Evolutionary conservation across 2,797 vertebrate species (phyloP).

Genomic region (Melanotaenia pygmaea): DNA sequence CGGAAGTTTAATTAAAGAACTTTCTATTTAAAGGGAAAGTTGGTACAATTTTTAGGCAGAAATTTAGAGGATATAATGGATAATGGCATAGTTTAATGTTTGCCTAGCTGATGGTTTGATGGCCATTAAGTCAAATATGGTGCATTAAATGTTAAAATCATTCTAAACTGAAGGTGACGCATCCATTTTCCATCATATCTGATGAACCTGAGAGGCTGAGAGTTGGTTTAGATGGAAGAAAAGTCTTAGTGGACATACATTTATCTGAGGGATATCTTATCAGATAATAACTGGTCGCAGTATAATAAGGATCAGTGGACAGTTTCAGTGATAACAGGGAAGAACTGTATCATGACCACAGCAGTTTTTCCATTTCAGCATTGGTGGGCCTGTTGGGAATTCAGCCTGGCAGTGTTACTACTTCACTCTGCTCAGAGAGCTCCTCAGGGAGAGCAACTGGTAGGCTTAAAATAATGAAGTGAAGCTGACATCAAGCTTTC

Average conservation of each 20-base stretch:
- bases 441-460: conserved; percentile 27
- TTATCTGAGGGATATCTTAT: not conserved
- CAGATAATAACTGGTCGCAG: not conserved
- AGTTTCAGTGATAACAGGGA: not conserved
- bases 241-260: not conserved
- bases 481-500: conserved; percentile 23
- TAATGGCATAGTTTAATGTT: not conserved
- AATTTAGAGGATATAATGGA: conserved; percentile 3
- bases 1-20: conserved; percentile 33
- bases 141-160: not conserved
- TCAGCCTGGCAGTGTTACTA: conserved; percentile 20
- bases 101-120: not conserved
- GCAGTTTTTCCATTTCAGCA: not conserved
- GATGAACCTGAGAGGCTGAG: not conserved
- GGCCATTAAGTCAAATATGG: not conserved
- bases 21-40: conserved; percentile 17
- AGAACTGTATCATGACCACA: conserved; percentile 10
- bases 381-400: conserved; percentile 16
- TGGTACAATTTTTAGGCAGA: not conserved
- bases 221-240: not conserved
- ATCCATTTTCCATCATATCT: not conserved
- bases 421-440: conserved; percentile 21
- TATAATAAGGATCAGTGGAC: not conserved
- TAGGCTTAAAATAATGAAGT: conserved; percentile 24
- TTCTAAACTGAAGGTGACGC: not conserved